These are phyloP conservation scores for Himalopsyche phryganea DNA, from an alignment of 1,140 invertebrate genomes.

Conservation along the genomic window DNA sequence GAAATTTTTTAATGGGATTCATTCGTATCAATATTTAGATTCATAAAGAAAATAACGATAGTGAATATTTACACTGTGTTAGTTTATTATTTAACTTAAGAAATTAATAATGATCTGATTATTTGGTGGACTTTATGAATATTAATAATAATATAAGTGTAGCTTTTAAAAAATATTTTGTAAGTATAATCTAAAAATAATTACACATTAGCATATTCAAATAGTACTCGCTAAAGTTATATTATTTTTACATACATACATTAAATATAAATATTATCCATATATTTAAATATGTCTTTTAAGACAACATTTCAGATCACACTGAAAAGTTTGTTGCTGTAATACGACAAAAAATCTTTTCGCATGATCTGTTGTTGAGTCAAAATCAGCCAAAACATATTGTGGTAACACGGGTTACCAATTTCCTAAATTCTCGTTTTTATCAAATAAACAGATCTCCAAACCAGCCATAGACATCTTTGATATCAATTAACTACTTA, in stretches of 20 bases:
- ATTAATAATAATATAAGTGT: slow-evolving; percentile 3
- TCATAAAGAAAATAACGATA: too few species aligned
- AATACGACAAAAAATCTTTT: too few species aligned
- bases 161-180: background rate
- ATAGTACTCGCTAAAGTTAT: background rate
- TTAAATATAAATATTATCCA: background rate
- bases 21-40: too few species aligned
- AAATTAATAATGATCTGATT: background rate
- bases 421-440: too few species aligned
- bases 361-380: too few species aligned
- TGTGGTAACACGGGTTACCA: too few species aligned
- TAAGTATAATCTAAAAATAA: background rate
- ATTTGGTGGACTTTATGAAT: background rate
- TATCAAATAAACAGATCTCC: too few species aligned
- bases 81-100: background rate
- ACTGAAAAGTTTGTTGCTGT: background rate
- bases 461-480: too few species aligned
- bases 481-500: too few species aligned
- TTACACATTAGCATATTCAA: background rate
- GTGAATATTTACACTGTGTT: too few species aligned
- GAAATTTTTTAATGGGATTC: too few species aligned
- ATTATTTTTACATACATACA: background rate
- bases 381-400: too few species aligned
- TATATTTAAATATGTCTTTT: background rate
- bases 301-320: background rate